phyloP scores from a whole-genome alignment of 2,888 invertebrate genomes.

The Elysia crispata region DNA sequence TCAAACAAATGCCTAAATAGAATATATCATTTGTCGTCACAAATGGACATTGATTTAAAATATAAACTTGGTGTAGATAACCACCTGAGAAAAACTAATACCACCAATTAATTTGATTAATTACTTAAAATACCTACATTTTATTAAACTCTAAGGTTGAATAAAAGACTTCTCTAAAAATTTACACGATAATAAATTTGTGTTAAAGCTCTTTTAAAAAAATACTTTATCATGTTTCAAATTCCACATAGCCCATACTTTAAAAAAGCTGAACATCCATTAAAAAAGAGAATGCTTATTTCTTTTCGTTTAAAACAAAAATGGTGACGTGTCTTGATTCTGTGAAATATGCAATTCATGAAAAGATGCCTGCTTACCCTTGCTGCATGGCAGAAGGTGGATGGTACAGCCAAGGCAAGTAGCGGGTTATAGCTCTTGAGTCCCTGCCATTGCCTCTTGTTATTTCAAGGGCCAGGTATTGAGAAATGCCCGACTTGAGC shows the following conservation, averaged over 20 bases:
- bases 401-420: conserved; percentile 93
- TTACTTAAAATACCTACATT: too few relatives aligned
- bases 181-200: too few relatives aligned
- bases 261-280: not conserved
- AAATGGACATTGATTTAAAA: too few relatives aligned
- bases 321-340: not conserved
- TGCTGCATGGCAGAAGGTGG: conserved; percentile 88
- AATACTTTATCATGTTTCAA: not conserved
- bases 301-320: too few relatives aligned
- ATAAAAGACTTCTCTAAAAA: too few relatives aligned
- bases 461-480: conserved; percentile 91
- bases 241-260: not conserved
- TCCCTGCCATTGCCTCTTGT: conserved; percentile 89
- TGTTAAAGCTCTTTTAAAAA: too few relatives aligned
- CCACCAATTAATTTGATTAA: too few relatives aligned
- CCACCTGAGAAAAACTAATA: too few relatives aligned
- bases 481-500: conserved; percentile 94
- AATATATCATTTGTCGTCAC: too few relatives aligned
- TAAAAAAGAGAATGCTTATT: not conserved
- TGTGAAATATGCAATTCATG: not conserved
- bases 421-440: conserved; percentile 87
- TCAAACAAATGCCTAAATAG: too few relatives aligned
- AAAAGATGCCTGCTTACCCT: conserved; percentile 81
- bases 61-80: too few relatives aligned
- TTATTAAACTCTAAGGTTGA: too few relatives aligned